These are phyloP conservation scores for Vespertilio murinus DNA, from an alignment of 2,797 vertebrate species.

Conservation along the genomic window DNA sequence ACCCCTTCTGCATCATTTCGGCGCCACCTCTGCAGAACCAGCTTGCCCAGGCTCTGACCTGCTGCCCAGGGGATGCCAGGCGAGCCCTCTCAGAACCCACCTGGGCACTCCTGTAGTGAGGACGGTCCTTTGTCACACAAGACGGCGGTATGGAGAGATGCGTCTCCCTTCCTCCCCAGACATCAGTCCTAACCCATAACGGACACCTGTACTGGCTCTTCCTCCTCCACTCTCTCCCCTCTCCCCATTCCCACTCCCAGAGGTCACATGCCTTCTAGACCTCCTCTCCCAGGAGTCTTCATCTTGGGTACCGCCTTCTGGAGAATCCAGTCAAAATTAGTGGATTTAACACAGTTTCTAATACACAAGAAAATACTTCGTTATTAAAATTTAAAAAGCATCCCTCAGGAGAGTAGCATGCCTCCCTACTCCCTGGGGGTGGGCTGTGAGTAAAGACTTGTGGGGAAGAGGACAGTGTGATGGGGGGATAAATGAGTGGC, in stretches of 20 bases:
- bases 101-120: no score
- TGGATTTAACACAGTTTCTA: background rate
- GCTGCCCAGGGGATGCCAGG: no score
- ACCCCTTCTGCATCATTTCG: background rate
- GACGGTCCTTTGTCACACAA: no score
- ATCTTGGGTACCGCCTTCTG: background rate
- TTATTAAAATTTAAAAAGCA: background rate
- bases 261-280: background rate
- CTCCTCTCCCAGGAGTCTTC: background rate
- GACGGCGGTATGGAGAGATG: background rate
- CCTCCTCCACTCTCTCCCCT: background rate
- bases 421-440: background rate
- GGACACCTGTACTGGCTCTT: background rate
- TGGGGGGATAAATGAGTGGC: background rate
- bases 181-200: accelerated
- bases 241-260: background rate
- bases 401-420: background rate
- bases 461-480: background rate
- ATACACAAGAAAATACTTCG: background rate
- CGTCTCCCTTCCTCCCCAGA: background rate
- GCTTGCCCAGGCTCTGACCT: no score
- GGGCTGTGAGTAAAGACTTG: background rate
- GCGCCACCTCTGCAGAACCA: no score
- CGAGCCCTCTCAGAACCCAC: no score
- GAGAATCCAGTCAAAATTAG: background rate